Evolutionary conservation across 2,113 vertebrate species (phyloP), one percentile per base, ranked within the genome.

Genomic region (Catagonus wagneri): DNA sequence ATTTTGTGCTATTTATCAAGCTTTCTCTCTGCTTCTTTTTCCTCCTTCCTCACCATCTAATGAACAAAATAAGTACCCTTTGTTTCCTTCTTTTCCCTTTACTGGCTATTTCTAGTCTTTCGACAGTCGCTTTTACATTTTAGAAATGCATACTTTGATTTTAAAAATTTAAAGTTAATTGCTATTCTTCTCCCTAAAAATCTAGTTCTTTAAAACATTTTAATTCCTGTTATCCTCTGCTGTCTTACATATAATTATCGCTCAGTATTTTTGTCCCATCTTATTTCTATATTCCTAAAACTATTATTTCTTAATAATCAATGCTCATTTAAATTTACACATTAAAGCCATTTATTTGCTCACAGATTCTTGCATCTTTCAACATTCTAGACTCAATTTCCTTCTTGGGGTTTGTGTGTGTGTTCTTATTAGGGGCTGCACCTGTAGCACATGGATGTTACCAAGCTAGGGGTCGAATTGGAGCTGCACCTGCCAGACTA

Each of bases 241-340:
- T 68, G 13, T 68, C 69, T 76, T 89, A 75, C 13, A 80, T 29
- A 68, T 68, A 93, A 68, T 87, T 80, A 93, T 3, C 58, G 61
- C 71, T 66, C 61, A 66, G 50, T 44, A 90, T 60, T 94, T 86
- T 83, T 89, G 79, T 61, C 7, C 32, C 36, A 60, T 52, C 32
- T 75, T 81, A 8, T 89, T 90, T 90, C 32, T 54, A 65, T 50
- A 89, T 34, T 83, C 39, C 58, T 91, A 71, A 79, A 78, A 71
- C 7, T 72, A 85, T 56, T 72, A 1, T 65, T 83, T 79, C 78
- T 32, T 44, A 34, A 34, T n/a, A 71, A 65, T 39, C 20, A 22
- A 34, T 65, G 65, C 6, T 80, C 54, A 72, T 56, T 95, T 91
- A 72, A 63, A 79, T 56, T 54, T 68, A 91, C 0, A 85, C 10